These are phyloP conservation scores for Thunnus albacares DNA, from an alignment of 2,797 vertebrate species.

Conservation along the genomic window DNA sequence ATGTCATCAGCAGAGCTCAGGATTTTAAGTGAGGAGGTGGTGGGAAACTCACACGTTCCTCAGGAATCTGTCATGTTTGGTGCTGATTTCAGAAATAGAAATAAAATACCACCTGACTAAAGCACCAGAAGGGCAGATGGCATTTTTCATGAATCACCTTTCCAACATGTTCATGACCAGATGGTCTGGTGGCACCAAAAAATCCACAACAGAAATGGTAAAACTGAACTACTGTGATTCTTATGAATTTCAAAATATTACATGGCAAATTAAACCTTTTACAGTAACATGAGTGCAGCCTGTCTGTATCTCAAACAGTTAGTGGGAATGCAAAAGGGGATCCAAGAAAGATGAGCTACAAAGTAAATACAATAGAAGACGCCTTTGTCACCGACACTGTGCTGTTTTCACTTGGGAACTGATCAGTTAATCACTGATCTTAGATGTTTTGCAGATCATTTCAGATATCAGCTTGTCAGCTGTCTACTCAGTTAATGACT, in stretches of 20 bases:
- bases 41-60: constrained; percentile 64
- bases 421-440: background rate
- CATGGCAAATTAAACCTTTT: background rate
- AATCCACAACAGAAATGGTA: constrained; percentile 23
- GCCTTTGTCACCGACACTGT: background rate
- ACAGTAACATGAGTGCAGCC: background rate
- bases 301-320: background rate
- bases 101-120: constrained; percentile 58
- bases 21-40: constrained; percentile 66
- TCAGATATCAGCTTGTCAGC: background rate
- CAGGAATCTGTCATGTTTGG: constrained; percentile 64
- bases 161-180: constrained; percentile 68
- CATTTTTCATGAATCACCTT: constrained; percentile 75
- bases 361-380: background rate
- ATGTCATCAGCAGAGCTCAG: constrained; percentile 51
- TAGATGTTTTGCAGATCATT: too few relatives aligned
- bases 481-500: background rate
- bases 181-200: constrained; percentile 48
- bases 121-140: constrained; percentile 65
- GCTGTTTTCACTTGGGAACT: background rate
- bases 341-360: background rate
- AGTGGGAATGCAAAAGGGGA: background rate
- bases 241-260: constrained; percentile 12
- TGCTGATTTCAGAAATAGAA: constrained; percentile 68
- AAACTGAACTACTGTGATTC: constrained; percentile 2